Conservation (phyloP, 2,113 vertebrate species). For the Madoqua kirkii region DNA sequence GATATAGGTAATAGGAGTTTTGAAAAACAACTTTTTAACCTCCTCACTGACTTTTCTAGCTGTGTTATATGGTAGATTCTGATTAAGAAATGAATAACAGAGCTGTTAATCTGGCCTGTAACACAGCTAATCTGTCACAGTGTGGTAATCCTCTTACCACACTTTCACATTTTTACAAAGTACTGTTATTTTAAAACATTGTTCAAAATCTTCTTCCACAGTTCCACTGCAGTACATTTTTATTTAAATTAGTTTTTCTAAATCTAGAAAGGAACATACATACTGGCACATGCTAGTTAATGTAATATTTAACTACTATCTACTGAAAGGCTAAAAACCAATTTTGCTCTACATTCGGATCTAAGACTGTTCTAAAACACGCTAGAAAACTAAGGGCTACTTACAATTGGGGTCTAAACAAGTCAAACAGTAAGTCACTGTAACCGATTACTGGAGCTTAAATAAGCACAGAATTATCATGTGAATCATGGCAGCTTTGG, state of each 20-base stretch:
- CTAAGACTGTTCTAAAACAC: neutral
- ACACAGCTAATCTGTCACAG: neutral
- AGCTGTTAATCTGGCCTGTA: neutral
- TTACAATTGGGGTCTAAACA: neutral
- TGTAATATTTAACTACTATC: neutral
- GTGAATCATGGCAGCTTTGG: neutral
- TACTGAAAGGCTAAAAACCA: slow-evolving; percentile 13
- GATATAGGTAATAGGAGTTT: neutral
- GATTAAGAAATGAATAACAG: neutral
- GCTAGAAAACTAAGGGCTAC: neutral
- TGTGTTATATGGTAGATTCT: neutral
- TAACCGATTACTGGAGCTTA: slow-evolving; percentile 16
- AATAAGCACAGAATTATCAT: slow-evolving; percentile 16
- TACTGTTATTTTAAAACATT: slow-evolving; percentile 34
- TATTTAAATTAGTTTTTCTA: slow-evolving; percentile 31
- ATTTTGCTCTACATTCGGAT: neutral
- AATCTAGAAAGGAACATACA: slow-evolving; percentile 12
- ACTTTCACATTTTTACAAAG: neutral
- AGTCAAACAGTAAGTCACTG: neutral
- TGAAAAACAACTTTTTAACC: neutral
- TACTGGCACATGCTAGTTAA: neutral
- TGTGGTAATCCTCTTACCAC: neutral
- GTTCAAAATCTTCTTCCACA: slow-evolving; percentile 32
- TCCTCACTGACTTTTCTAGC: neutral
- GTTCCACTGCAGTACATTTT: neutral